These are phyloP conservation scores for Diadumene lineata DNA, from an alignment of 92 coral and sea anemone genomes.

Conservation along the genomic window DNA sequence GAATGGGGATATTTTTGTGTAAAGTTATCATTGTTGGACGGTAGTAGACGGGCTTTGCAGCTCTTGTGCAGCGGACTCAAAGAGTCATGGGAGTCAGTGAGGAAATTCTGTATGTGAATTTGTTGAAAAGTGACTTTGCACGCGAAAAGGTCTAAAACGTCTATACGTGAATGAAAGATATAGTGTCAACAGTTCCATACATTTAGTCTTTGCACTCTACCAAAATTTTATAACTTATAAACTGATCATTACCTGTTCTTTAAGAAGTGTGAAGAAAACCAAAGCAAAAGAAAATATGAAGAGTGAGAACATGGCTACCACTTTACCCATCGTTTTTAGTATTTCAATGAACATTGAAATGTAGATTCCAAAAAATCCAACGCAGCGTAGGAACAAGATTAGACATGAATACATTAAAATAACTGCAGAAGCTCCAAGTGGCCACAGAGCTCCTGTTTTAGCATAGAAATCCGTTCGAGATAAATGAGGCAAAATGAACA, in stretches of 20 bases:
- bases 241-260: slow-evolving; percentile 62
- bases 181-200: neutral
- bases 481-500: slow-evolving; percentile 56
- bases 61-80: too few species aligned
- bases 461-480: slow-evolving; percentile 29
- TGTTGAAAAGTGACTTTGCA: too few species aligned
- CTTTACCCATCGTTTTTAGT: slow-evolving; percentile 57
- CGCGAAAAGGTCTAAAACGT: too few species aligned
- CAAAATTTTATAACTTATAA: too few species aligned
- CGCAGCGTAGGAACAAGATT: slow-evolving; percentile 66
- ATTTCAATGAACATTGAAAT: slow-evolving; percentile 80
- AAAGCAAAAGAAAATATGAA: slow-evolving; percentile 69
- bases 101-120: too few species aligned
- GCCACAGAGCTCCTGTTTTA: slow-evolving; percentile 62
- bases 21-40: too few species aligned
- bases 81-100: too few species aligned
- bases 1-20: too few species aligned
- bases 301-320: slow-evolving; percentile 55
- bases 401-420: slow-evolving; percentile 53
- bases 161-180: too few species aligned
- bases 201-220: neutral
- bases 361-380: slow-evolving; percentile 67
- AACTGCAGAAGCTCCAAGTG: slow-evolving; percentile 63
- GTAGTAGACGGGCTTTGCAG: too few species aligned
- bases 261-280: slow-evolving; percentile 73